A percentile compares a stretch with the other conserved stretches of the same genome.
Evolutionary conservation across 2,797 vertebrate species (phyloP).

Genomic region (Coregonus ussuriensis): DNA sequence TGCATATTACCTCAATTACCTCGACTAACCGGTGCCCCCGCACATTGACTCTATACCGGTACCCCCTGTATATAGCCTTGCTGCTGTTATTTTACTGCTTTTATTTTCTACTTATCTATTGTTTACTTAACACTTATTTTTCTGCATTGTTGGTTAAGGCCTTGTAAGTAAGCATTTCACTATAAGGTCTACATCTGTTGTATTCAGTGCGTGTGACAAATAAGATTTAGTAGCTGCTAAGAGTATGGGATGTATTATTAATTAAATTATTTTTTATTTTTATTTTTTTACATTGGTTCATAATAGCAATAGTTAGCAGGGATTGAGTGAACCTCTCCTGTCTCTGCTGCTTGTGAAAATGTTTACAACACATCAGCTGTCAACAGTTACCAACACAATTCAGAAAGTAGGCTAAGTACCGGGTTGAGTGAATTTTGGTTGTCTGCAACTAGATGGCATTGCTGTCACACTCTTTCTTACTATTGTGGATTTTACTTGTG

Average conservation of each 20-base stretch:
- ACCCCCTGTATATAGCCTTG: too few species aligned
- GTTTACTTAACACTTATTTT: too few species aligned
- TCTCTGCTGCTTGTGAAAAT: background rate
- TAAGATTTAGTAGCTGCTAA: background rate
- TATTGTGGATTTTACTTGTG: constrained; percentile 8
- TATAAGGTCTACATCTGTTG: too few species aligned
- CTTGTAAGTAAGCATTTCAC: too few species aligned
- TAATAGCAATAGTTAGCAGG: background rate
- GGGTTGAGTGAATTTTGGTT: constrained; percentile 14
- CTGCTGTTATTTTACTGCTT: too few species aligned
- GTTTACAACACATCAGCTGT: background rate
- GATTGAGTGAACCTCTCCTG: background rate
- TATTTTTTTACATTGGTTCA: background rate
- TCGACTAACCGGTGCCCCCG: too few species aligned
- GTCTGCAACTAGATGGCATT: constrained; percentile 54
- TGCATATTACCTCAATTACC: too few species aligned
- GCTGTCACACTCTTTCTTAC: constrained; percentile 17
- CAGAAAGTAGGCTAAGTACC: background rate
- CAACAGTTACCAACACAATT: background rate
- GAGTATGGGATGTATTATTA: background rate
- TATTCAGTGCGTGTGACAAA: too few species aligned
- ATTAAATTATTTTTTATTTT: background rate
- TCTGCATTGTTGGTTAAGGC: too few species aligned
- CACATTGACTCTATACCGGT: too few species aligned
- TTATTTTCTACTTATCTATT: too few species aligned